phyloP scores from a whole-genome alignment of 2,888 invertebrate genomes.

The Heliconius aoede region DNA sequence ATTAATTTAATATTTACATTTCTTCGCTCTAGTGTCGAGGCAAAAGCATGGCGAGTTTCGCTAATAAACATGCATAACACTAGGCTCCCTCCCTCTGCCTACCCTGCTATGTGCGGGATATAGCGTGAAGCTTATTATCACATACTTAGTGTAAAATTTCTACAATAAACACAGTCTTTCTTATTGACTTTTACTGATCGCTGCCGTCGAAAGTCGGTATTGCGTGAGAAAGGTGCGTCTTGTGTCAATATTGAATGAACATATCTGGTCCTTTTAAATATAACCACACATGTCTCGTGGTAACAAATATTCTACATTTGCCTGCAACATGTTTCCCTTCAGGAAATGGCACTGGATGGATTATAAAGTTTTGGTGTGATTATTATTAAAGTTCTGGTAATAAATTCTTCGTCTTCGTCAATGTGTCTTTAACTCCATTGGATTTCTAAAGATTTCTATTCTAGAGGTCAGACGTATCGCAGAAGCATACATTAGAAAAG shows the following conservation, averaged over 20 bases:
- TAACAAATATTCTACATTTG: slow-evolving; percentile 26
- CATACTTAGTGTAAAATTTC: slow-evolving; percentile 56
- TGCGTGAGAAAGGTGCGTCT: slow-evolving; percentile 72
- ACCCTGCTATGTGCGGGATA: no score
- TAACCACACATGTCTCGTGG: slow-evolving; percentile 8
- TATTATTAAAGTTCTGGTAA: not conserved
- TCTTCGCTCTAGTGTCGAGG: no score
- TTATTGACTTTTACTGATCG: slow-evolving; percentile 74
- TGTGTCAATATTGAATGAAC: slow-evolving; percentile 68
- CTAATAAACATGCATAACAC: no score
- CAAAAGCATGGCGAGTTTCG: no score
- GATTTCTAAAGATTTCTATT: no score
- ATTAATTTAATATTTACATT: no score
- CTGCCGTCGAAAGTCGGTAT: slow-evolving; percentile 49
- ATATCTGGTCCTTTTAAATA: slow-evolving; percentile 19
- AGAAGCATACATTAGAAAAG: no score
- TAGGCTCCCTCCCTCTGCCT: no score
- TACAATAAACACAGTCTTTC: slow-evolving; percentile 63
- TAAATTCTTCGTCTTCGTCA: no score
- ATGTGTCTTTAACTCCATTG: no score
- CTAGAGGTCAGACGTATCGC: no score
- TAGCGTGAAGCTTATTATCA: not conserved
- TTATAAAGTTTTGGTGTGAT: not conserved
- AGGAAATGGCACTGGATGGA: not conserved
- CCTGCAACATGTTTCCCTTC: not conserved